Conservation (phyloP, 2,888 invertebrate species). For the Hirtodrosophila histrioides region DNA sequence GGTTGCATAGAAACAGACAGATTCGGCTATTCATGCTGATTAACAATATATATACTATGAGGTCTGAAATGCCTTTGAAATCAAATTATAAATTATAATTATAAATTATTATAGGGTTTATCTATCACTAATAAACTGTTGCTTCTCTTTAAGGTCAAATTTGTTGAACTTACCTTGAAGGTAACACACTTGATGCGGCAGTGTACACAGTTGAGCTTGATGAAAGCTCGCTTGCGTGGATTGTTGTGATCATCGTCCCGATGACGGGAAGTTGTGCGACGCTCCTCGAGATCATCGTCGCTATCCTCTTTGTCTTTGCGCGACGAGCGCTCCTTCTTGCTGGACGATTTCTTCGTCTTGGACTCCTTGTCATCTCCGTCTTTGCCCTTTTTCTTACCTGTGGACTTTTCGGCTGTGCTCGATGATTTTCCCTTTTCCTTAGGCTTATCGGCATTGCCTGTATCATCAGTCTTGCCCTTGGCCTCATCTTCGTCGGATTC, state of each 20-base stretch:
- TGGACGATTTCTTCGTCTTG: slow-evolving; percentile 68
- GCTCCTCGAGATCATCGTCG: slow-evolving; percentile 78
- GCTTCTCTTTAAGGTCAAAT: no score
- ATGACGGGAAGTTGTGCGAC: slow-evolving; percentile 63
- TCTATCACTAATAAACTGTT: no score
- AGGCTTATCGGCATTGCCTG: slow-evolving; percentile 75
- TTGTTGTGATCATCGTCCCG: slow-evolving; percentile 75
- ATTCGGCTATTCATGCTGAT: no score
- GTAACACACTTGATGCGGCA: slow-evolving; percentile 90
- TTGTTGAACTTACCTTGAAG: slow-evolving; percentile 86
- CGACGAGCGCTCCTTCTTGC: slow-evolving; percentile 71
- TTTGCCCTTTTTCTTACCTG: slow-evolving; percentile 84
- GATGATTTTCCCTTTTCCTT: slow-evolving; percentile 69
- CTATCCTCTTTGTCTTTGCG: slow-evolving; percentile 81
- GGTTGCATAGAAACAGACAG: no score
- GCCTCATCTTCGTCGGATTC: slow-evolving; percentile 53
- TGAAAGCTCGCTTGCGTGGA: slow-evolving; percentile 85
- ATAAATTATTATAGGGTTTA: no score
- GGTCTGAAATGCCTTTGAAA: no score
- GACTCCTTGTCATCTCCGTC: slow-evolving; percentile 79
- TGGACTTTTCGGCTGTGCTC: slow-evolving; percentile 59
- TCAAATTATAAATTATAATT: no score
- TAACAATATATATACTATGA: no score
- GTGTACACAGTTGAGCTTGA: slow-evolving; percentile 91
- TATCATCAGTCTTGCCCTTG: slow-evolving; percentile 84